These are phyloP conservation scores for Drosophila dunni DNA, from an alignment of 1,140 invertebrate genomes.

Conservation along the genomic window DNA sequence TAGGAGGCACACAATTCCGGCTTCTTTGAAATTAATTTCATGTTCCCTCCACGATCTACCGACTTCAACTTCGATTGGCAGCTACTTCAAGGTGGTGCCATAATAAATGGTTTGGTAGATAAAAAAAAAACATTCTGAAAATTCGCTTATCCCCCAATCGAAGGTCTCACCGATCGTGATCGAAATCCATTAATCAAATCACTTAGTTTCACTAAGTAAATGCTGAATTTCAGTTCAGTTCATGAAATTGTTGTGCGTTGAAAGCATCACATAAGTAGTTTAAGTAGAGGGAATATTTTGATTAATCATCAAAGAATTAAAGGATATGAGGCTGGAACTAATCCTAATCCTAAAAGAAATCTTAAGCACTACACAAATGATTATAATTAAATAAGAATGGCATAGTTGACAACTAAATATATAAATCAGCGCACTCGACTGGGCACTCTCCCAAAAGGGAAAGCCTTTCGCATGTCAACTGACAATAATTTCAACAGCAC, in stretches of 20 bases:
- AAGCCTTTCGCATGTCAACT: conserved; percentile 77
- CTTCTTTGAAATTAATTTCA: conserved; percentile 51
- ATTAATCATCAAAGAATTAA: background rate
- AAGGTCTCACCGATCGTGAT: conserved; percentile 43
- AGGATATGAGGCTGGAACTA: no score
- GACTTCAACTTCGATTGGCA: conserved; percentile 2
- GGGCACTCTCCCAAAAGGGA: conserved; percentile 55
- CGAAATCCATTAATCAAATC: conserved; percentile 50
- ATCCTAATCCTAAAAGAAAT: no score
- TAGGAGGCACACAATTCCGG: conserved; percentile 40
- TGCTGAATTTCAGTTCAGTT: conserved; percentile 1
- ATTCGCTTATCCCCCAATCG: conserved; percentile 24
- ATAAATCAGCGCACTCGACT: conserved; percentile 1
- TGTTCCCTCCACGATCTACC: conserved; percentile 1
- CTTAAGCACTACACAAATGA: background rate
- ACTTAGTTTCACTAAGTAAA: conserved; percentile 20
- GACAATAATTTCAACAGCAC: conserved; percentile 54
- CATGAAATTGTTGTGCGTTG: conserved; percentile 8
- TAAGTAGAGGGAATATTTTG: no score
- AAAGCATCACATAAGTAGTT: background rate
- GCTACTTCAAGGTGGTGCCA: conserved; percentile 49
- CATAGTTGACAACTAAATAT: conserved; percentile 12
- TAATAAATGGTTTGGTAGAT: conserved; percentile 45
- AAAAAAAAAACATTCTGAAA: background rate
- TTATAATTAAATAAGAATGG: background rate